phyloP scores from a whole-genome alignment of 2,113 vertebrate genomes.

The Urocolius indicus region DNA sequence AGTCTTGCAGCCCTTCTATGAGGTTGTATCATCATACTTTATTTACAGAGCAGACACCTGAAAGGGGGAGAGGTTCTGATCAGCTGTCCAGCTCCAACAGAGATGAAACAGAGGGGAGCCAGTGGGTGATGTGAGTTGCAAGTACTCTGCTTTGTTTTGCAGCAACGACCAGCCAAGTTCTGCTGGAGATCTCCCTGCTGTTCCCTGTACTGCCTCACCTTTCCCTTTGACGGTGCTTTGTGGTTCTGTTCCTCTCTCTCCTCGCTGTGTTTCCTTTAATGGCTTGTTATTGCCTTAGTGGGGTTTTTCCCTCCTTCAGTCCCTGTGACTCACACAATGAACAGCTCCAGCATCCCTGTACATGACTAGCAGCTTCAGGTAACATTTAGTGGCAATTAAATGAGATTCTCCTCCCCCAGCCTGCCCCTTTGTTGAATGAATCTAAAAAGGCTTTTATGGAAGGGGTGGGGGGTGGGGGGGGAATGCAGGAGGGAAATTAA shows the following conservation, averaged over 20 bases:
- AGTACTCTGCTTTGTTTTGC: background rate
- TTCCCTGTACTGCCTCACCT: background rate
- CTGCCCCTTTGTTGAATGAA: constrained; percentile 27
- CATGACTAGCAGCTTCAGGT: constrained; percentile 30
- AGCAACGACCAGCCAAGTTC: background rate
- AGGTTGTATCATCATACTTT: background rate
- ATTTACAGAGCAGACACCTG: background rate
- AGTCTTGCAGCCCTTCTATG: background rate
- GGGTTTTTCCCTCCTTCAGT: background rate
- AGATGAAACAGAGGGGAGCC: background rate
- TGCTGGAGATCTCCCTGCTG: background rate
- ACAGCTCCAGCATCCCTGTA: background rate
- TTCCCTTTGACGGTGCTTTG: background rate
- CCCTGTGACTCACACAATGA: background rate
- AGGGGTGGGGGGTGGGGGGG: background rate
- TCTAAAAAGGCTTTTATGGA: constrained; percentile 21
- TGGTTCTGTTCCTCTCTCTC: background rate
- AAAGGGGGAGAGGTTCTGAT: background rate
- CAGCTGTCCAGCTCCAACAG: background rate
- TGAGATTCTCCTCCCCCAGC: background rate
- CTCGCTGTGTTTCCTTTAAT: background rate
- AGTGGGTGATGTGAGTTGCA: background rate
- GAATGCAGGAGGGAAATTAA: constrained; percentile 41
- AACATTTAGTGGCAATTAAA: constrained; percentile 44
- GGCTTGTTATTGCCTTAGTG: background rate